Evolutionary conservation across 2,113 vertebrate species (phyloP), one percentile per base, ranked within the genome.

Genomic region (Otocyon megalotis): DNA sequence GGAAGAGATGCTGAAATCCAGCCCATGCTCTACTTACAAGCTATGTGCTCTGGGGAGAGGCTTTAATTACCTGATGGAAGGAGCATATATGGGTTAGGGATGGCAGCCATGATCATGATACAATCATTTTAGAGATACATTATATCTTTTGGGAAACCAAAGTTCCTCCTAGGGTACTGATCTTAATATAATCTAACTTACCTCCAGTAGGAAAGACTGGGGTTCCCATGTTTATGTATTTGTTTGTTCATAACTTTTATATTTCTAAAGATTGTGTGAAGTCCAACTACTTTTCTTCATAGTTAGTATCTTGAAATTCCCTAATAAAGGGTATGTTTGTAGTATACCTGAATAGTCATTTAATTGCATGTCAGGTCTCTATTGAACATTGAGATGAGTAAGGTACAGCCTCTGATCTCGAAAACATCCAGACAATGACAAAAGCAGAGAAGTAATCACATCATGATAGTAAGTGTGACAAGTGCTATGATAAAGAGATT

Each of bases 191-290:
- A n/a, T 90, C 7, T 71, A 62, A 62, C 26, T 84, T 20, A n/a
- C 50, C 37, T 60, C 19, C 71, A 32, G 6, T 58, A 72, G 37
- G 50, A 94, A 83, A 19, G 20, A 77, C 37, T 82, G 17, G 62
- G 35, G 37, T 88, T 91, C 32, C 43, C 20, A 15, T 74, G 8
- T 72, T 83, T 83, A 43, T 48, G 43, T 92, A 20, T 63, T 85
- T 37, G 16, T 65, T 86, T 56, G 50, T 56, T 80, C 37, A 72
- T 60, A 84, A 43, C 4, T 93, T 96, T 53, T 62, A 26, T 74
- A 90, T 81, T 90, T 90, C n/a, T 54, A 58, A 24, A 94, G 74
- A 56, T 72, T 26, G 32, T 91, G 62, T 90, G 30, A 81, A 86
- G 35, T 50, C 10, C 56, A 94, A 72, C 43, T 63, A 81, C 54